Evolutionary conservation across 2,888 invertebrate genomes (phyloP).

Genomic region (Heliconius hortense): DNA sequence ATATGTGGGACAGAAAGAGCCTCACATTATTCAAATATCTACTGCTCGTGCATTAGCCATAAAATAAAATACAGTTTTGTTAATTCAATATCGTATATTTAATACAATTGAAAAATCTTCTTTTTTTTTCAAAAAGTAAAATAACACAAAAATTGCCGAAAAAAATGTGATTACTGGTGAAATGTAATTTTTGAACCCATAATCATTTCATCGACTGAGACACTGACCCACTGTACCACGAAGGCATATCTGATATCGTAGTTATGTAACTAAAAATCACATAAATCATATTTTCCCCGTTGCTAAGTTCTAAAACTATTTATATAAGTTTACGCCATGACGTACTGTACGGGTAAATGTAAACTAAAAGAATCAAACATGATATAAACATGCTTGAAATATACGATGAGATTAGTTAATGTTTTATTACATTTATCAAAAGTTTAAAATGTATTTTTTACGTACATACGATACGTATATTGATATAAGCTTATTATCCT

Average conservation of each 20-base stretch:
- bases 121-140: too few species aligned
- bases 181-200: too few species aligned
- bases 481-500: background rate
- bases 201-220: too few species aligned
- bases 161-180: too few species aligned
- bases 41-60: too few species aligned
- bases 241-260: background rate
- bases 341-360: slow-evolving; percentile 16
- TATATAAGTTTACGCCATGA: slow-evolving; percentile 11
- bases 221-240: too few species aligned
- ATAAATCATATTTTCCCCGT: background rate
- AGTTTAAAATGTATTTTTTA: slow-evolving; percentile 7
- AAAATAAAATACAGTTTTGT: too few species aligned
- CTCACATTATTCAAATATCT: too few species aligned
- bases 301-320: slow-evolving; percentile 17
- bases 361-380: slow-evolving; percentile 20
- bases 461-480: background rate
- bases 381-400: slow-evolving; percentile 24
- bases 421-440: slow-evolving; percentile 17
- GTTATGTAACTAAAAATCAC: background rate
- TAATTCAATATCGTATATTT: too few species aligned
- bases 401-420: slow-evolving; percentile 23
- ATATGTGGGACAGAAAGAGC: too few species aligned
- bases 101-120: too few species aligned
- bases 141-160: too few species aligned